Base-by-base conservation (phyloP, 2,888 invertebrate genomes). In the Phaedon cochleariae region DNA sequence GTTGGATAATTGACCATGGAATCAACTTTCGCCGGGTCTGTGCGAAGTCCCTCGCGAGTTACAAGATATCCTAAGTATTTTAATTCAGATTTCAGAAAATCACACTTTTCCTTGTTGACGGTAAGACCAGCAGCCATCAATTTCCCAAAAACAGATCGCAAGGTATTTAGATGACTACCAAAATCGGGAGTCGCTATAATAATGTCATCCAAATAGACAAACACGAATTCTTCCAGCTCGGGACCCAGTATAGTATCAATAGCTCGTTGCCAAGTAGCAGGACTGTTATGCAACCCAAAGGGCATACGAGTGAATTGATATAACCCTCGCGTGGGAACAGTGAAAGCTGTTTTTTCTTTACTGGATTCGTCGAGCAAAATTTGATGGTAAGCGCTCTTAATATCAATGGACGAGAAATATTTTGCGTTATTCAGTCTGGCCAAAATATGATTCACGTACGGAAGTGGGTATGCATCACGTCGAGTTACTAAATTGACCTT, bases 141-240 rank as follows among this genome's bases (percentile, higher is more conserved):
- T 34, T 31, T 53, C 10, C 21, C 51, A 37, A 34, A 53, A 17
- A 20, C 53, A 21, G 18, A 20, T 12, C 20, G 1, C 1, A 53
- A 21, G 18, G 53, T 53, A 18, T 45, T 15, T 12, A 65, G 20
- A 54, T 68, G 68, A 12, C 49, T 53, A 18, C 71, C 58, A 21
- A 73, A 72, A 21, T 31, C 45, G 6, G 12, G 41, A 22, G 71
- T 64, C 12, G 64, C 57, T 9, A 72, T 46, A 34, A 71, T 62
- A 0, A 73, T 65, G 37, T 71, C 5, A 74, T 70, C 49, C 73
- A 37, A 71, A 53, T 68, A 69, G 22, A 63, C 62, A 46, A 68
- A 59, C 9, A 59, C 51, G 12, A 58, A 46, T 48, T 46, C 49
- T 26, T 53, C 34, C 12, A 46, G 22, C 12, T 57, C 46, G 17